phyloP scores from a whole-genome alignment of 2,797 vertebrate genomes.

The Holocentrus rufus region DNA sequence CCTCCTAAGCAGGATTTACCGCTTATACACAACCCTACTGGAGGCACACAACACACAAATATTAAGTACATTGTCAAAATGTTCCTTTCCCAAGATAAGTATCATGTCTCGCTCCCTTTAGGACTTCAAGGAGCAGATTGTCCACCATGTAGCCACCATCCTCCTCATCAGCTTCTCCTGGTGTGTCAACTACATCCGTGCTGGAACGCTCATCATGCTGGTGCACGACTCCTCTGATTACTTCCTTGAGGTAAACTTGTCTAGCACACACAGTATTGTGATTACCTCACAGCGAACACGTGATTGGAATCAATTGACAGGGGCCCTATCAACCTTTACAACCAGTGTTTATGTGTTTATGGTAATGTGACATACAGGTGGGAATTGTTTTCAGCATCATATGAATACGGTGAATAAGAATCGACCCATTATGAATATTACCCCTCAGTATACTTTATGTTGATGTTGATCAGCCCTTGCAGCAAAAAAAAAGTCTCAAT shows the following conservation, averaged over 20 bases:
- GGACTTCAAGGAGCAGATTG: slow-evolving; percentile 96
- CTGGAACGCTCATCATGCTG: slow-evolving; percentile 94
- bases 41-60: neutral
- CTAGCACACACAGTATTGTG: neutral
- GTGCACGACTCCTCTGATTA: slow-evolving; percentile 95
- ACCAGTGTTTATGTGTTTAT: neutral
- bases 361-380: neutral
- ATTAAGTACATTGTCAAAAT: neutral
- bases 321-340: neutral
- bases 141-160: slow-evolving; percentile 96
- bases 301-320: neutral
- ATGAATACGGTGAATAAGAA: neutral
- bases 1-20: slow-evolving; percentile 47
- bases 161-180: slow-evolving; percentile 97
- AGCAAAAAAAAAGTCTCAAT: neutral
- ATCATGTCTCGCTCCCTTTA: slow-evolving; percentile 55
- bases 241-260: slow-evolving; percentile 87
- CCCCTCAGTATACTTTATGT: neutral
- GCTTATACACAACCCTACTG: neutral
- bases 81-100: neutral
- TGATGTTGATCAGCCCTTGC: neutral
- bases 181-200: slow-evolving; percentile 94
- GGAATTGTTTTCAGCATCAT: neutral
- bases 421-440: neutral
- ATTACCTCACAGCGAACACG: neutral